Evolutionary conservation across 2,113 vertebrate species (phyloP).

Genomic region (human): GRCh38 chr5:102788501-102789000

Average conservation of each 20-base stretch:
- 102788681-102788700: neutral
- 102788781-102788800: constrained; percentile 5
- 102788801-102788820: constrained; percentile 4
- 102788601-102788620: neutral
- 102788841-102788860: constrained; percentile 19
- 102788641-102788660: neutral
- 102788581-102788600: neutral
- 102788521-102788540: constrained; percentile 15
- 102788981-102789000: neutral
- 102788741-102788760: neutral
- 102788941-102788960: neutral
- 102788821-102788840: neutral
- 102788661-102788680: neutral
- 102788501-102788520: constrained; percentile 7
- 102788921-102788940: neutral
- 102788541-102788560: neutral
- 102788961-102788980: neutral
- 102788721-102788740: neutral
- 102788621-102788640: neutral
- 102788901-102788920: neutral
- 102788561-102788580: constrained; percentile 1
- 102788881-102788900: neutral
- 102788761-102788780: neutral
- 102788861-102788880: neutral
- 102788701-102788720: neutral